Percentiles rank a stretch among this genome's conserved stretches.
Conservation (phyloP, 2,113 vertebrate genomes). For the Cyprinodon tularosa region DNA sequence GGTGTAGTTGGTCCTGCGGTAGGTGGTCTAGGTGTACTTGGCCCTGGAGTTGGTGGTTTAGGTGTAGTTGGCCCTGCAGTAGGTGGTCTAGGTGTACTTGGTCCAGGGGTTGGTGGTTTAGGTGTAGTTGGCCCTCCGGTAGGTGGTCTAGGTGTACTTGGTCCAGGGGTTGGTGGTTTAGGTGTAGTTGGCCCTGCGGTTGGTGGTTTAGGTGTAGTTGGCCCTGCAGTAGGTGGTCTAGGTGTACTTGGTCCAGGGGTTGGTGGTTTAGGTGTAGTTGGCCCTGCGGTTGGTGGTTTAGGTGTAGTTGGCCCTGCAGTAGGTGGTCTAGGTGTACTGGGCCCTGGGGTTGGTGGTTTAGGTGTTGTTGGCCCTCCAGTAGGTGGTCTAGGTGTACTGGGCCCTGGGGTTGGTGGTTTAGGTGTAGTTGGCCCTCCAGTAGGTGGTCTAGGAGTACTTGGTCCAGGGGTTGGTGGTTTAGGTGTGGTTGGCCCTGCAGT, state of each 20-base stretch:
- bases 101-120: too few species aligned
- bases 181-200: constrained; percentile 6
- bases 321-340: not conserved
- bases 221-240: not conserved
- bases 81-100: too few species aligned
- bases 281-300: not conserved
- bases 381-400: not conserved
- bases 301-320: not conserved
- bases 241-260: not conserved
- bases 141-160: not conserved
- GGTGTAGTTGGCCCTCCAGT: too few species aligned
- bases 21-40: too few species aligned
- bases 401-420: not conserved
- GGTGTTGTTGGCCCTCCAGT: not conserved
- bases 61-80: too few species aligned
- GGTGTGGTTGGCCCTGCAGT: constrained; percentile 6
- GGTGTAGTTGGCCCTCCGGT: too few species aligned
- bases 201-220: not conserved
- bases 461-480: not conserved
- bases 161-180: not conserved
- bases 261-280: constrained; percentile 4
- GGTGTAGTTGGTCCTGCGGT: not conserved
- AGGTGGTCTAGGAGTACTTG: not conserved
- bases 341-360: not conserved
- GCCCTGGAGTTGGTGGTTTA: too few species aligned